Evolutionary conservation across 2,113 vertebrate genomes (phyloP).

Genomic region (Lycocorax pyrrhopterus): DNA sequence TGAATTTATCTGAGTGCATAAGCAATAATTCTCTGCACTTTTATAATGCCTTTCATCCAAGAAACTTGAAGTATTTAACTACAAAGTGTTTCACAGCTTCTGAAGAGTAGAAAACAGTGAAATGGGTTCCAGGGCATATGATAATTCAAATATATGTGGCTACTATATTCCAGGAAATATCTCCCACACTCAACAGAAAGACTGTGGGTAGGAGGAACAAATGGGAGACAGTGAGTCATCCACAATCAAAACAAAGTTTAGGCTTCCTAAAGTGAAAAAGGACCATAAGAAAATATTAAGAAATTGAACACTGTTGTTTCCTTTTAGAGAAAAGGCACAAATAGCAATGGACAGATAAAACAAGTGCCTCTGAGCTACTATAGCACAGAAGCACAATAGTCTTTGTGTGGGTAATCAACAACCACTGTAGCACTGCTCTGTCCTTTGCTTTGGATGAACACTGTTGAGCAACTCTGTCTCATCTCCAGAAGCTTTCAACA

Average conservation of each 20-base stretch:
- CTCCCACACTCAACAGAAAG: neutral
- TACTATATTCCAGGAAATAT: neutral
- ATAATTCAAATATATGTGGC: neutral
- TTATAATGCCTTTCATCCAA: neutral
- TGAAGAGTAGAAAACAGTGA: neutral
- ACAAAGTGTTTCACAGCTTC: neutral
- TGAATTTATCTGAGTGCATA: neutral
- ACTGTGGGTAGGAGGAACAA: neutral
- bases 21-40: neutral
- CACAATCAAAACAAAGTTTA: neutral
- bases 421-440: neutral
- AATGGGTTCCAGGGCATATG: neutral
- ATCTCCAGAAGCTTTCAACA: neutral
- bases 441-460: neutral
- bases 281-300: neutral
- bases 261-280: neutral
- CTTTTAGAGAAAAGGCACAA: neutral
- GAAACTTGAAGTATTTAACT: neutral
- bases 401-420: neutral
- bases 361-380: neutral
- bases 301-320: neutral
- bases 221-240: neutral
- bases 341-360: neutral
- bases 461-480: neutral
- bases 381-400: neutral